phyloP scores from a whole-genome alignment of 2,888 invertebrate genomes.

The Agrochola lychnidis region DNA sequence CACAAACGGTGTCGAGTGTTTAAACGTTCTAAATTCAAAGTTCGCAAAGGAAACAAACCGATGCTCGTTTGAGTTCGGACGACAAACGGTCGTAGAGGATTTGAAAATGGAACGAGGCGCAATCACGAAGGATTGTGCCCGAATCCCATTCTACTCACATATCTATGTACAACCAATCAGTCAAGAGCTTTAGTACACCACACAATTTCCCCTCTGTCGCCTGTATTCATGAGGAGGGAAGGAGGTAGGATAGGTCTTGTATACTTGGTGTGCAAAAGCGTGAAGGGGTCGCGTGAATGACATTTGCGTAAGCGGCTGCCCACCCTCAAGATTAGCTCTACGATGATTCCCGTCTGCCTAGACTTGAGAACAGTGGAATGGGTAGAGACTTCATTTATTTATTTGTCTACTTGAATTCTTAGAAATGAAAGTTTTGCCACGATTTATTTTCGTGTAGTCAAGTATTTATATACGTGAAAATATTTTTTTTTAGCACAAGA shows the following conservation, averaged over 20 bases:
- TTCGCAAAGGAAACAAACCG: slow-evolving; percentile 67
- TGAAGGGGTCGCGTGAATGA: slow-evolving; percentile 84
- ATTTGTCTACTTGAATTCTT: background rate
- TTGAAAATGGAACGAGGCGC: slow-evolving; percentile 80
- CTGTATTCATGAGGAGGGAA: slow-evolving; percentile 43
- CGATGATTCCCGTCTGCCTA: slow-evolving; percentile 73
- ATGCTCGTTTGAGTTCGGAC: slow-evolving; percentile 59
- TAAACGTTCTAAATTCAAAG: slow-evolving; percentile 36
- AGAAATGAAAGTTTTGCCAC: background rate
- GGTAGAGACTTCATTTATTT: slow-evolving; percentile 35
- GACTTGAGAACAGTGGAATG: slow-evolving; percentile 66
- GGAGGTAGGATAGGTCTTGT: slow-evolving; percentile 67
- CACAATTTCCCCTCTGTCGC: slow-evolving; percentile 58
- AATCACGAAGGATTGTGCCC: slow-evolving; percentile 81
- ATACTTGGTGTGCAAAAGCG: slow-evolving; percentile 71
- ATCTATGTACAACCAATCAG: slow-evolving; percentile 71
- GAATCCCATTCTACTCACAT: slow-evolving; percentile 79
- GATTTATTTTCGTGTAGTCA: background rate
- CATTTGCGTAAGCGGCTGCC: slow-evolving; percentile 85
- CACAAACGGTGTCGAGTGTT: background rate
- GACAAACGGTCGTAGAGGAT: slow-evolving; percentile 73
- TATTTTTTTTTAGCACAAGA: background rate
- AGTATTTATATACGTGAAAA: background rate
- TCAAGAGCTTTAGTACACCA: slow-evolving; percentile 63
- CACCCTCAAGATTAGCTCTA: slow-evolving; percentile 84